Conservation (phyloP, 2,888 invertebrate genomes). For the Amblyjoppa proteus region DNA sequence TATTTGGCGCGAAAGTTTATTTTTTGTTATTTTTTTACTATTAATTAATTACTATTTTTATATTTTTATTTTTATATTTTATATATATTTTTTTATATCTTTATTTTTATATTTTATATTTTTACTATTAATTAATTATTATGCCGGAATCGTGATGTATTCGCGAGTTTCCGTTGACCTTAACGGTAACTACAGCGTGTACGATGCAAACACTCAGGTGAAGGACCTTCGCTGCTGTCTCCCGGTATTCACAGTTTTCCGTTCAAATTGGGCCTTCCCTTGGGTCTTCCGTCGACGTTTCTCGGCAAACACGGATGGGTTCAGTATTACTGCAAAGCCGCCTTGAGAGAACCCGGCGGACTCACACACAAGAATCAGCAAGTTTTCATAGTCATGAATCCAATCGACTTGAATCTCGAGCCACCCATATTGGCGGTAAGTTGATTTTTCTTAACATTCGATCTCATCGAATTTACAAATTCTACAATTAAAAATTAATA, state of each 20-base stretch:
- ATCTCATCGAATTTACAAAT: neutral
- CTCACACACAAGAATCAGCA: slow-evolving; percentile 97
- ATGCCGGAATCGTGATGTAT: neutral
- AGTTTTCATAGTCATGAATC: slow-evolving; percentile 98
- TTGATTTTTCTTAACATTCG: slow-evolving; percentile 71
- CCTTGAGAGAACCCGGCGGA: slow-evolving; percentile 94
- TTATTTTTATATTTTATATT: slow-evolving; percentile 51
- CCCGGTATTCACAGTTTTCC: slow-evolving; percentile 98
- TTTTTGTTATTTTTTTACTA: slow-evolving; percentile 36
- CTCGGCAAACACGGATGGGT: slow-evolving; percentile 98
- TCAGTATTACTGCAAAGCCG: slow-evolving; percentile 97
- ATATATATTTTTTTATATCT: neutral
- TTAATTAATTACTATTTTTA: neutral
- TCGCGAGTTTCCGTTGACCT: slow-evolving; percentile 7
- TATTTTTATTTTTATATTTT: too few relatives aligned
- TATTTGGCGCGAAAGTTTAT: slow-evolving; percentile 32
- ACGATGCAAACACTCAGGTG: slow-evolving; percentile 86
- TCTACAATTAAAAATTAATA: neutral
- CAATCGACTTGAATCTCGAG: slow-evolving; percentile 96
- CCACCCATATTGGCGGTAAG: slow-evolving; percentile 95
- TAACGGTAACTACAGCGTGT: neutral
- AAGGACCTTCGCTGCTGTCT: slow-evolving; percentile 93
- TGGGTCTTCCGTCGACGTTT: slow-evolving; percentile 96
- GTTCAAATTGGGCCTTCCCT: slow-evolving; percentile 95
- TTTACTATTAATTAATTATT: neutral